Percentiles rank a stretch among this genome's conserved stretches.
Conservation (phyloP, 2,113 vertebrate species). For the Peromyscus maniculatus region DNA sequence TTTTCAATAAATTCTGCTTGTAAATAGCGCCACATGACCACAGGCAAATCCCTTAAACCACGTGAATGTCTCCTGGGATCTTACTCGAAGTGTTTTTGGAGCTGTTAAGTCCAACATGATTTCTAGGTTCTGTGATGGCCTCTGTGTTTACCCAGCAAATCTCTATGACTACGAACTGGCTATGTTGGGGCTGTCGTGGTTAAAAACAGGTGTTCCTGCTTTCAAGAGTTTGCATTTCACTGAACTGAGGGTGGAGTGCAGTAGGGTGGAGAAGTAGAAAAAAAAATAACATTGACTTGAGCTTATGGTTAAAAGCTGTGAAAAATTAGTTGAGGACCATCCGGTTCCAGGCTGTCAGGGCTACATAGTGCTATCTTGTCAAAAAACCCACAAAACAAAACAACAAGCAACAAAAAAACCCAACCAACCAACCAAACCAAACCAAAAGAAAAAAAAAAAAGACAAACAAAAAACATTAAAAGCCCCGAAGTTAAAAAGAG, state of each 20-base stretch:
- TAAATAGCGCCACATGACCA: constrained; percentile 24
- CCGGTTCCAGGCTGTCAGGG: neutral
- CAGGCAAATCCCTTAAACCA: constrained; percentile 20
- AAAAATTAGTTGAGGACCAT: neutral
- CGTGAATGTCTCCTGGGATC: neutral
- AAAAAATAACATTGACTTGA: neutral
- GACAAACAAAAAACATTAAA: too few species aligned
- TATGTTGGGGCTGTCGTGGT: neutral
- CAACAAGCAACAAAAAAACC: neutral
- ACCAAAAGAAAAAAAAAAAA: neutral
- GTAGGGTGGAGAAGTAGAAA: constrained; percentile 15
- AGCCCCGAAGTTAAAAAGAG: neutral
- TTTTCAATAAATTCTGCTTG: constrained; percentile 51
- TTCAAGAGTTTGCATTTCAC: constrained; percentile 36
- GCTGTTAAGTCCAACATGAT: neutral
- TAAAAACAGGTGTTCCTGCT: neutral
- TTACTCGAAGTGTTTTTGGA: constrained; percentile 40
- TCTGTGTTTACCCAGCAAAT: neutral
- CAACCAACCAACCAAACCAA: neutral
- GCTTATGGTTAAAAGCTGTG: neutral
- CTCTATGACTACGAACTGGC: neutral
- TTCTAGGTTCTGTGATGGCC: neutral
- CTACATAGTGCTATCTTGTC: neutral
- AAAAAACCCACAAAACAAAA: neutral
- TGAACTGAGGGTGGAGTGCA: neutral